Evolutionary conservation across 2,113 vertebrate genomes (phyloP), one percentile per base, ranked within the genome.

Genomic region (Paralichthys olivaceus): DNA sequence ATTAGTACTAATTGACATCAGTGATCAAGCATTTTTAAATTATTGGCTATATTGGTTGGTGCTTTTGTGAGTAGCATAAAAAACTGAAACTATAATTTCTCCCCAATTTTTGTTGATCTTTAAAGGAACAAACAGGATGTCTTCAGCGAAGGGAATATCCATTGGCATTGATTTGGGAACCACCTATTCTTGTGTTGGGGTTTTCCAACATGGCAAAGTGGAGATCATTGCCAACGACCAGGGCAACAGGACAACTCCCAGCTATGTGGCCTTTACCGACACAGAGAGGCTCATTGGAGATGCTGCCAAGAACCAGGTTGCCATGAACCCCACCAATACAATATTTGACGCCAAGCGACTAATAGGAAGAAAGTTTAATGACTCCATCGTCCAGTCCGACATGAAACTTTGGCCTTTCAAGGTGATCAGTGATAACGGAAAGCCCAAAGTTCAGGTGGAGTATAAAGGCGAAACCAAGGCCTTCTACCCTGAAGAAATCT

Each of bases 141-240:
- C 90, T 17, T 85, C 90, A 59, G 88, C 91, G 55, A 93, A 92
- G 40, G 92, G 91, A 86, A 7, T 88, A 40, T 90, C 92, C 17
- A 91, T 98, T 11, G 97, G 97, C 45, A 97, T 98, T 23, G 96
- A 97, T 90, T 95, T 98, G 55, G 96, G 96, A 85, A 97, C 97
- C 93, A 97, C 96, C 73, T 98, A 97, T 23, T 98, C 96, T 0
- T 98, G 97, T 23, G 97, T 97, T 13, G 96, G 96, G 0, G 95
- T 98, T 0, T 98, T 98, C 90, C 96, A 98, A 19, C 96, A 97
- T 5, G 96, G 96, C 12, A 97, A 97, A 65, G 96, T 97, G 82
- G 96, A 98, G 54, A 97, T 98, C 62, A 97, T 98, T 13, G 96
- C 97, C 84, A 98, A 97, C 0, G 96, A 98, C 77, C 96, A 98